phyloP scores from a whole-genome alignment of 2,797 vertebrate genomes.

The Chelmon rostratus region DNA sequence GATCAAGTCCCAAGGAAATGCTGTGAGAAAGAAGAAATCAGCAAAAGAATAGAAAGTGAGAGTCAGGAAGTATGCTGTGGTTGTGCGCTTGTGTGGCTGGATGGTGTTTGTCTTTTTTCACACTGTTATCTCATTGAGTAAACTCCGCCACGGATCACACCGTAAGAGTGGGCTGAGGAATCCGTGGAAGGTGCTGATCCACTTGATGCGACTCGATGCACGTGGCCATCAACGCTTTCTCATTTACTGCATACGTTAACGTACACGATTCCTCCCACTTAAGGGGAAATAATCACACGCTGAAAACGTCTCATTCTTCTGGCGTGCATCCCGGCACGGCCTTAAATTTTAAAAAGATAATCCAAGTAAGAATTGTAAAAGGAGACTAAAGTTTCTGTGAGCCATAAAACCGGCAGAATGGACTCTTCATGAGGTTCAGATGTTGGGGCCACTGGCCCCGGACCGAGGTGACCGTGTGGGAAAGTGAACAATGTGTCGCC shows the following conservation, averaged over 20 bases:
- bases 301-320: conserved; percentile 70
- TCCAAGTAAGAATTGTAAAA: conserved; percentile 72
- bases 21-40: conserved; percentile 89
- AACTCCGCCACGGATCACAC: conserved; percentile 29
- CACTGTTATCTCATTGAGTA: conserved; percentile 39
- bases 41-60: conserved; percentile 88
- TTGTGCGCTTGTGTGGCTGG: conserved; percentile 65
- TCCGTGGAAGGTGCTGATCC: conserved; percentile 23
- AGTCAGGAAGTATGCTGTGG: conserved; percentile 75
- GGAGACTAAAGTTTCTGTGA: conserved; percentile 72
- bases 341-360: conserved; percentile 69
- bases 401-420: conserved; percentile 55
- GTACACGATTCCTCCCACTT: conserved; percentile 47
- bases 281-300: conserved; percentile 65
- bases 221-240: conserved; percentile 12
- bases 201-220: conserved; percentile 29
- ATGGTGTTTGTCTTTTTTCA: conserved; percentile 63
- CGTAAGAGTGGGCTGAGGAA: conserved; percentile 15
- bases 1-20: conserved; percentile 91
- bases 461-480: conserved; percentile 69
- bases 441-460: conserved; percentile 59
- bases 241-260: conserved; percentile 57
- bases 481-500: conserved; percentile 63
- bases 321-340: conserved; percentile 62
- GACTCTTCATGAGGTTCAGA: conserved; percentile 71